Conservation (phyloP, 1,140 invertebrate genomes). For the Heliconius himera region DNA sequence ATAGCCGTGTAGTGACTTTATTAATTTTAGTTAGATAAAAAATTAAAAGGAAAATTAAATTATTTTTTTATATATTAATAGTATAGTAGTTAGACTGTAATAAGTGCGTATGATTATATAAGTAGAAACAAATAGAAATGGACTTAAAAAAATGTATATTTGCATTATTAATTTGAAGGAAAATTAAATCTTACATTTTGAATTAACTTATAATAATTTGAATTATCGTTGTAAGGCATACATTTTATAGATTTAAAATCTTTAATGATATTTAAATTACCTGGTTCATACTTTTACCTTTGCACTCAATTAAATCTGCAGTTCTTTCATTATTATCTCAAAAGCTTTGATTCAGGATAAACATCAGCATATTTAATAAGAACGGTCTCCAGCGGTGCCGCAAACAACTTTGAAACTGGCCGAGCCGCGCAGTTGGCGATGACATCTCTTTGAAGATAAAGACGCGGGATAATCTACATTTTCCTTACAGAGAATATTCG, state of each 20-base stretch:
- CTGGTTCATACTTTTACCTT: conserved; percentile 21
- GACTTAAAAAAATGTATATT: too few species aligned
- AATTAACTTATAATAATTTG: too few species aligned
- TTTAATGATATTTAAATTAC: background rate
- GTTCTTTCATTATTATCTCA: conserved; percentile 53
- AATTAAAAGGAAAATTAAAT: too few species aligned
- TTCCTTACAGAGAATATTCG: conserved; percentile 60
- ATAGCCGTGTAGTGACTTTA: background rate
- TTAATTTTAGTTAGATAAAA: background rate
- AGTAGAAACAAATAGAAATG: too few species aligned
- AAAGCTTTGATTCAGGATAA: conserved; percentile 63
- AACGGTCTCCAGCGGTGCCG: conserved; percentile 63
- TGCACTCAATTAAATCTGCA: conserved; percentile 56
- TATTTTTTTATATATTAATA: too few species aligned
- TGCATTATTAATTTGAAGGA: too few species aligned
- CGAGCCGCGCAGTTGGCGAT: conserved; percentile 67
- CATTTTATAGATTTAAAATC: too few species aligned
- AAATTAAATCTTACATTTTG: too few species aligned
- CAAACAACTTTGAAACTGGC: conserved; percentile 76
- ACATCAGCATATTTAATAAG: conserved; percentile 71
- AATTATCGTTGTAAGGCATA: too few species aligned
- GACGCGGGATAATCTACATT: conserved; percentile 78
- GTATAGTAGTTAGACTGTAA: too few species aligned
- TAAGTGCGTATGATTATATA: too few species aligned
- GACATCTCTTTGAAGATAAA: conserved; percentile 81